Conservation (phyloP, 2,888 invertebrate species). For the Cepaea hortensis region DNA sequence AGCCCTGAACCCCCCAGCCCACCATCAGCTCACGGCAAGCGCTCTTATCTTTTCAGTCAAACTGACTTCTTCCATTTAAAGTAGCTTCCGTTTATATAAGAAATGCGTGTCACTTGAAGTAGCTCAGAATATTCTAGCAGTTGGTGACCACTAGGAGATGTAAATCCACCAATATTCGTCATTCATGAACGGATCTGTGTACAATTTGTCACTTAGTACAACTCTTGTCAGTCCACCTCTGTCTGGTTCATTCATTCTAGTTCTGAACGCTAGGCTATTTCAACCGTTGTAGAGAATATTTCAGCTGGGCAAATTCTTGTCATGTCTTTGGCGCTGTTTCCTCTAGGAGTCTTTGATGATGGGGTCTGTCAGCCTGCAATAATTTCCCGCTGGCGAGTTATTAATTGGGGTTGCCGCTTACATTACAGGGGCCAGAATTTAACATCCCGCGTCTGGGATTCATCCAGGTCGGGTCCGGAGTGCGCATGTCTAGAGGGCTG, state of each 20-base stretch:
- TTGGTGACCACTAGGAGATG: too few relatives aligned
- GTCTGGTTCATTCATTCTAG: background rate
- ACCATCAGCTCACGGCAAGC: too few relatives aligned
- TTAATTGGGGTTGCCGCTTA: slow-evolving; percentile 20
- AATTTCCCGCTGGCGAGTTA: slow-evolving; percentile 21
- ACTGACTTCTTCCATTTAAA: too few relatives aligned
- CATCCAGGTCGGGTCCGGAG: background rate
- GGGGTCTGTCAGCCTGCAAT: slow-evolving; percentile 18
- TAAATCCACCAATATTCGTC: too few relatives aligned
- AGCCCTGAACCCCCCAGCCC: too few relatives aligned
- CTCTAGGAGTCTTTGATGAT: slow-evolving; percentile 5
- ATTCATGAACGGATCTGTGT: too few relatives aligned
- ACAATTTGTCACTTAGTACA: background rate
- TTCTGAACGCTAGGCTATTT: background rate
- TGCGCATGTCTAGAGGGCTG: background rate
- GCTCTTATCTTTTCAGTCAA: too few relatives aligned
- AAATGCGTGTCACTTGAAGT: too few relatives aligned
- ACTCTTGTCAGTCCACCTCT: background rate
- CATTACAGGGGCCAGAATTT: background rate
- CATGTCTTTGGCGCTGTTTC: background rate
- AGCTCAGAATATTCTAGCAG: too few relatives aligned
- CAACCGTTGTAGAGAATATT: background rate
- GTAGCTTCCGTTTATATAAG: too few relatives aligned
- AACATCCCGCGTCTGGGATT: background rate
- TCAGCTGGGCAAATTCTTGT: background rate